Evolutionary conservation across 2,797 vertebrate species (phyloP).

Genomic region (Dryobates pubescens): DNA sequence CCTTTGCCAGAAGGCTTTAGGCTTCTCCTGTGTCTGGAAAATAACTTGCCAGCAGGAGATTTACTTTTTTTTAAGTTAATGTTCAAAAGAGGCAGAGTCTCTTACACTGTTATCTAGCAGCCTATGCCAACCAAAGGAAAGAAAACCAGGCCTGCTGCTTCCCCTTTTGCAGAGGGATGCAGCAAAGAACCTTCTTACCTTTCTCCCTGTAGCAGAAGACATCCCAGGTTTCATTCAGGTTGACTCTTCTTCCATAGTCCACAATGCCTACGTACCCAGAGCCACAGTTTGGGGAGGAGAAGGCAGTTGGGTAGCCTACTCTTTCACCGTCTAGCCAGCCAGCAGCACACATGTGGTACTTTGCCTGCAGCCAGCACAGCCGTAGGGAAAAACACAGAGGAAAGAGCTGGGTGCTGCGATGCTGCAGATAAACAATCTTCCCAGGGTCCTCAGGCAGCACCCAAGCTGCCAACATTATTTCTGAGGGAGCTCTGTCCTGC

Average conservation of each 20-base stretch:
- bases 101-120: neutral
- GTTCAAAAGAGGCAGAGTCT: neutral
- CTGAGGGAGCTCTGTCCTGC: neutral
- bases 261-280: constrained; percentile 89
- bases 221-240: constrained; percentile 91
- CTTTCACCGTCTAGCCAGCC: constrained; percentile 86
- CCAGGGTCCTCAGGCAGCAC: fast-evolving
- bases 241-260: constrained; percentile 86
- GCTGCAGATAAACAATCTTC: fast-evolving
- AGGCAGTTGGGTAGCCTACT: constrained; percentile 91
- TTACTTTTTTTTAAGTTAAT: neutral
- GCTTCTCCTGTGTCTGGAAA: neutral
- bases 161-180: neutral
- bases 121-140: neutral
- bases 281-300: constrained; percentile 87
- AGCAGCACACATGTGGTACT: constrained; percentile 87
- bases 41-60: neutral
- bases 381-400: neutral
- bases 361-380: constrained; percentile 78
- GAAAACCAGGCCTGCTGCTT: neutral
- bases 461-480: neutral
- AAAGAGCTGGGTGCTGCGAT: neutral
- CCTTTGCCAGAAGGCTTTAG: neutral
- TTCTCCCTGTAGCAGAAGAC: constrained; percentile 92
- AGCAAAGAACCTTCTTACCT: constrained; percentile 76